phyloP scores from a whole-genome alignment of 2,888 invertebrate species.

The Petrophora chlorosata region DNA sequence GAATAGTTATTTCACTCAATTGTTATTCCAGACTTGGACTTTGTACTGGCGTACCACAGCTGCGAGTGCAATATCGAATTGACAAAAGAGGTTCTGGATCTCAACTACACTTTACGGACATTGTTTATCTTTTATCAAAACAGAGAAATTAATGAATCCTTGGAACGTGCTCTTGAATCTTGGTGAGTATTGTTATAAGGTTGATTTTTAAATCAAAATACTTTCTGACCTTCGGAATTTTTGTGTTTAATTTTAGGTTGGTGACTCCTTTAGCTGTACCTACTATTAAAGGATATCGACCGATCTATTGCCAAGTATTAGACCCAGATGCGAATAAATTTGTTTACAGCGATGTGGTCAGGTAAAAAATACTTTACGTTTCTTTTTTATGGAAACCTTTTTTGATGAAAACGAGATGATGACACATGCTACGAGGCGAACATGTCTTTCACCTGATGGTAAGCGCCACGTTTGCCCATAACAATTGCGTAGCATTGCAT shows the following conservation, averaged over 20 bases:
- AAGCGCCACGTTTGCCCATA: too few relatives aligned
- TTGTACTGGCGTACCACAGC: constrained; percentile 87
- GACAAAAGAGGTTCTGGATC: constrained; percentile 87
- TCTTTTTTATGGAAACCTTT: too few relatives aligned
- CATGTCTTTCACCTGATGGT: too few relatives aligned
- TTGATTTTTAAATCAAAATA: constrained; percentile 11
- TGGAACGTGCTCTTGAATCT: constrained; percentile 55
- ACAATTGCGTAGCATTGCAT: too few relatives aligned
- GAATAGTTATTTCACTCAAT: background rate
- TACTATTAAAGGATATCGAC: constrained; percentile 73
- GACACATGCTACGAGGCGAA: too few relatives aligned
- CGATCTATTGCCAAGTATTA: constrained; percentile 79
- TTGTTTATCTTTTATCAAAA: constrained; percentile 86
- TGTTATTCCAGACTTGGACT: constrained; percentile 76
- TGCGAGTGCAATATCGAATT: constrained; percentile 86
- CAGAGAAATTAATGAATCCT: constrained; percentile 65
- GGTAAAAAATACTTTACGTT: constrained; percentile 43
- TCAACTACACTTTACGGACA: constrained; percentile 86
- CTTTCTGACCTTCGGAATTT: background rate
- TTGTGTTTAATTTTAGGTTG: constrained; percentile 47
- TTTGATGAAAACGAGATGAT: too few relatives aligned
- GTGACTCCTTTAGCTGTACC: constrained; percentile 50
- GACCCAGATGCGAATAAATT: constrained; percentile 84
- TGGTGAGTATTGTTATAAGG: constrained; percentile 53
- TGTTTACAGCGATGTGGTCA: constrained; percentile 77